These are phyloP conservation scores for Scrobipalpa atriplicella DNA, from an alignment of 2,888 invertebrate genomes.

Conservation along the genomic window DNA sequence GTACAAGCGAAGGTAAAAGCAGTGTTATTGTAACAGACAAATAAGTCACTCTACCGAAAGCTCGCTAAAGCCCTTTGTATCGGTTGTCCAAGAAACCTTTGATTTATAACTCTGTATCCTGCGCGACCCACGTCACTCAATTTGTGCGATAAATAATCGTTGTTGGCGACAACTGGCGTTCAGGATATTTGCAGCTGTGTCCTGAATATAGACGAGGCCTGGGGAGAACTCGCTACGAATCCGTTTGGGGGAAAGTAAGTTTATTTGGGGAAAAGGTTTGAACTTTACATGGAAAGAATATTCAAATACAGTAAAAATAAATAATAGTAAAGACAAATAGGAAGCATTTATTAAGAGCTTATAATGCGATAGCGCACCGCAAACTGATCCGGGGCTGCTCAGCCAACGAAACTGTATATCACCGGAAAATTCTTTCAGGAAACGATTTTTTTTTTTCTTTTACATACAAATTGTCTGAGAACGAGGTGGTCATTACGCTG, in stretches of 20 bases:
- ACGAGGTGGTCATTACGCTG: no score
- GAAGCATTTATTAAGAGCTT: no score
- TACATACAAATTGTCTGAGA: no score
- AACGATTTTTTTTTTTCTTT: no score
- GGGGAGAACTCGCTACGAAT: background rate
- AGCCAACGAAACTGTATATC: no score
- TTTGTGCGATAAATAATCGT: conserved; percentile 68
- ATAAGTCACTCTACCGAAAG: background rate
- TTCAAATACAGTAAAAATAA: no score
- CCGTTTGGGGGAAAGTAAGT: conserved; percentile 14
- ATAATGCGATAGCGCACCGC: no score
- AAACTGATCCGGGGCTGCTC: no score
- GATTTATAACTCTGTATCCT: conserved; percentile 62
- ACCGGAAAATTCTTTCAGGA: no score
- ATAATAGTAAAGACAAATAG: no score
- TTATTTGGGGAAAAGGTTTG: background rate
- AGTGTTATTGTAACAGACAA: background rate
- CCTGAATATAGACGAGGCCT: conserved; percentile 50
- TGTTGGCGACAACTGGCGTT: conserved; percentile 51
- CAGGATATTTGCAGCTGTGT: conserved; percentile 56
- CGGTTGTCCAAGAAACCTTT: conserved; percentile 41
- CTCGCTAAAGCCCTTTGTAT: conserved; percentile 5
- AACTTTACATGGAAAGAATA: background rate
- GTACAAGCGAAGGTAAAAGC: no score
- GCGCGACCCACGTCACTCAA: conserved; percentile 65